These are phyloP conservation scores for Vespertilio murinus DNA, from an alignment of 2,797 vertebrate genomes.

Conservation along the genomic window DNA sequence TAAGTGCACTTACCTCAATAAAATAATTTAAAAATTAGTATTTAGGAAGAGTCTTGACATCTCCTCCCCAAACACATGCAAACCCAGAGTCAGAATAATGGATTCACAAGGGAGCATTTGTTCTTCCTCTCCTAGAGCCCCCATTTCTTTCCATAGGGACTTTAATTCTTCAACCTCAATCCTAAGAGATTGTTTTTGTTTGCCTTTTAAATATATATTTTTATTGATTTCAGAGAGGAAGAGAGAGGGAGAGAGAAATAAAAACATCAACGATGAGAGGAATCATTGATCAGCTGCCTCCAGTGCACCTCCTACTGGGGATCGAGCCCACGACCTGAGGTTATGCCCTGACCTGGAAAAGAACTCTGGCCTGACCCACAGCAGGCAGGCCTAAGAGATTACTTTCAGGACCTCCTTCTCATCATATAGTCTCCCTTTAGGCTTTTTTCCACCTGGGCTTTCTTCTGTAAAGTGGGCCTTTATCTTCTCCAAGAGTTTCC, in stretches of 20 bases:
- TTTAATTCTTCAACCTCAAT: neutral
- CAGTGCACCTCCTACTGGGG: no score
- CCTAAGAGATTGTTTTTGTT: neutral
- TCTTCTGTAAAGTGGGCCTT: neutral
- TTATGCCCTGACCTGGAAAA: no score
- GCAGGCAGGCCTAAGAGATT: neutral
- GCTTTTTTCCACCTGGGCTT: neutral
- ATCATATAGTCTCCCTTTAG: neutral
- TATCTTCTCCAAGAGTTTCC: neutral
- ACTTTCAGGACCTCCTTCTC: neutral
- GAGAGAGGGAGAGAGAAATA: no score
- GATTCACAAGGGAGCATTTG: neutral
- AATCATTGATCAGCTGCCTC: no score
- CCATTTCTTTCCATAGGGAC: neutral
- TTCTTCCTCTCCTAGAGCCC: neutral
- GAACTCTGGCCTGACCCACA: no score
- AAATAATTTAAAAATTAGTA: neutral
- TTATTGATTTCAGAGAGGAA: no score
- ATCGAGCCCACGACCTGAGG: no score
- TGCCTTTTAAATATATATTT: no score
- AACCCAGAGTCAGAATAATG: neutral
- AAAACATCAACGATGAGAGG: no score
- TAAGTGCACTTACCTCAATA: conserved; percentile 40
- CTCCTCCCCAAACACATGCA: neutral
- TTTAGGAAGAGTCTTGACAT: conserved; percentile 8